Evolutionary conservation across 2,888 invertebrate species (phyloP).

Genomic region (Pachliopta kotzebuea): DNA sequence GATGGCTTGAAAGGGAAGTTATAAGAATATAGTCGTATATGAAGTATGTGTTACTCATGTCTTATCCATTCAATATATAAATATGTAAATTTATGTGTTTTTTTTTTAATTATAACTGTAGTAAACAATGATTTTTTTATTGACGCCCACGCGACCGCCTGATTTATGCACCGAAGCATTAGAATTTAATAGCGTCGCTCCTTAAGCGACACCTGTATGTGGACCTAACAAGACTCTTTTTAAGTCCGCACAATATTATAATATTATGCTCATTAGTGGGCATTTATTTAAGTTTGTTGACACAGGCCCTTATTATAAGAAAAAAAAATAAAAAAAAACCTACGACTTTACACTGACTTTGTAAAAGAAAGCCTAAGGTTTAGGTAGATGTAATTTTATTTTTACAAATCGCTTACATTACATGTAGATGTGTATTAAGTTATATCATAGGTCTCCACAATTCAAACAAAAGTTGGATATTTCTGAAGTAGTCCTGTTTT

Average conservation of each 20-base stretch:
- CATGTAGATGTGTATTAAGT: no score
- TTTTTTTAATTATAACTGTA: no score
- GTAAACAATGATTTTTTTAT: no score
- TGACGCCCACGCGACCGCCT: conserved; percentile 34
- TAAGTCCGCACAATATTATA: conserved; percentile 66
- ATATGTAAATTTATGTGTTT: no score
- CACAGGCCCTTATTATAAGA: conserved; percentile 40
- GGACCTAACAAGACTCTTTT: conserved; percentile 71
- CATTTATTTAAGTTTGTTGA: conserved; percentile 52
- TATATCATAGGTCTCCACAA: no score
- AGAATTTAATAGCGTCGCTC: conserved; percentile 75
- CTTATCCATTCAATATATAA: no score
- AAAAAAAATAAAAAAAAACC: conserved; percentile 33
- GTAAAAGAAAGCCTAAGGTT: conserved; percentile 8
- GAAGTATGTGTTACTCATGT: no score
- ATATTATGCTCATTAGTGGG: conserved; percentile 77
- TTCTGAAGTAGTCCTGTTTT: no score
- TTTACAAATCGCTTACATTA: background rate
- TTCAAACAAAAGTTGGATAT: no score
- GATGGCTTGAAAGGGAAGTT: no score
- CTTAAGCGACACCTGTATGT: conserved; percentile 62
- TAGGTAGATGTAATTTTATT: conserved; percentile 4
- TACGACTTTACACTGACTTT: conserved; percentile 24
- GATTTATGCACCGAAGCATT: conserved; percentile 50
- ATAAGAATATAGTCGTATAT: no score